phyloP scores from a whole-genome alignment of 2,888 invertebrate species.

The Caenorhabditis sp. region DNA sequence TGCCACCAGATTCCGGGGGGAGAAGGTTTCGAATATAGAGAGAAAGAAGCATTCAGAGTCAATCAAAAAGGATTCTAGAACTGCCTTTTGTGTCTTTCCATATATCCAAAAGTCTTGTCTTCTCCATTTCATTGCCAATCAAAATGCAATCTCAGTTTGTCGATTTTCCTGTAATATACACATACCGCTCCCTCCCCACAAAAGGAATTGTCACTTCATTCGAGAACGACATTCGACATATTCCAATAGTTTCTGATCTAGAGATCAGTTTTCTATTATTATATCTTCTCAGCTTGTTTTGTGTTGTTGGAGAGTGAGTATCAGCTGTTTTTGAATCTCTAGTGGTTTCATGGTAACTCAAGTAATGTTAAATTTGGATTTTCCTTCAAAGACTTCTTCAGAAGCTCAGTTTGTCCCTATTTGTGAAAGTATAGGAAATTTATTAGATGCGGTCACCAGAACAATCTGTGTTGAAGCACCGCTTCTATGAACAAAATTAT shows the following conservation, averaged over 20 bases:
- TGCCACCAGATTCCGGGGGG: slow-evolving; percentile 53
- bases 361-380: no score
- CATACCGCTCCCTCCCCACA: slow-evolving; percentile 38
- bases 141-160: slow-evolving; percentile 54
- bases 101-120: slow-evolving; percentile 3
- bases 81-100: slow-evolving; percentile 24
- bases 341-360: no score
- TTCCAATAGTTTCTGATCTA: slow-evolving; percentile 1
- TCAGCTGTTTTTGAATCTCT: background rate
- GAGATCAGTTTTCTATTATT: background rate
- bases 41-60: slow-evolving; percentile 40
- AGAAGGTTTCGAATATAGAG: slow-evolving; percentile 16
- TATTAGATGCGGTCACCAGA: no score
- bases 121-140: slow-evolving; percentile 63
- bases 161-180: slow-evolving; percentile 56
- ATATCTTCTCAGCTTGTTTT: background rate
- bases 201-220: slow-evolving; percentile 40
- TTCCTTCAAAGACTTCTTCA: no score
- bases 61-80: slow-evolving; percentile 8
- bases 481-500: no score
- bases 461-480: no score
- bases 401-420: no score
- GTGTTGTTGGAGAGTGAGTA: background rate
- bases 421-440: no score
- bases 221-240: background rate